These are phyloP conservation scores for Hyalella azteca DNA, from an alignment of 2,888 invertebrate genomes.

Conservation along the genomic window DNA sequence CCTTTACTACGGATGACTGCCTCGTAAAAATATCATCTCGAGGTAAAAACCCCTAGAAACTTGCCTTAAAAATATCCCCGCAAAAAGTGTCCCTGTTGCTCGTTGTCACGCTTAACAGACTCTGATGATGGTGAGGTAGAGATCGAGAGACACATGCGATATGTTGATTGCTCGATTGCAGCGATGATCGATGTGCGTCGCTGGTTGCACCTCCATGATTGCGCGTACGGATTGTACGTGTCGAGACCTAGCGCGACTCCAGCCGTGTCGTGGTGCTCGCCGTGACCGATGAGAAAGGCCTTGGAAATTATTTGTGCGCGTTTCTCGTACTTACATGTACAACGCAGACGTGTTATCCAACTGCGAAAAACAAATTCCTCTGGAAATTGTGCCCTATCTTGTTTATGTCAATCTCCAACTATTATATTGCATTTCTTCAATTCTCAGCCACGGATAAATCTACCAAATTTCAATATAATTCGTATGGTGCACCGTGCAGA, in stretches of 20 bases:
- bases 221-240: not conserved
- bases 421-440: too few species aligned
- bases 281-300: too few species aligned
- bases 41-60: conserved; percentile 23
- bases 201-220: not conserved
- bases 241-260: not conserved
- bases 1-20: conserved; percentile 23
- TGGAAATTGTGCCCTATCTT: too few species aligned
- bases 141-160: not conserved
- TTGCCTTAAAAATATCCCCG: not conserved
- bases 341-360: not conserved
- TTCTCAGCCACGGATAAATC: too few species aligned
- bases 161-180: not conserved
- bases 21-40: not conserved
- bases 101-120: not conserved
- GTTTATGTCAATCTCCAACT: too few species aligned
- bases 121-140: not conserved
- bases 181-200: not conserved
- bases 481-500: too few species aligned
- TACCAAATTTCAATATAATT: too few species aligned
- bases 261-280: not conserved
- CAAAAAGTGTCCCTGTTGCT: conserved; percentile 24
- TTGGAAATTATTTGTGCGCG: too few species aligned
- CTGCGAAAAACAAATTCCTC: too few species aligned
- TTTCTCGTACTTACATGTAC: too few species aligned